Evolutionary conservation across 2,113 vertebrate species (phyloP), one percentile per base, ranked within the genome.

Genomic region (Pontoporia blainvillei): DNA sequence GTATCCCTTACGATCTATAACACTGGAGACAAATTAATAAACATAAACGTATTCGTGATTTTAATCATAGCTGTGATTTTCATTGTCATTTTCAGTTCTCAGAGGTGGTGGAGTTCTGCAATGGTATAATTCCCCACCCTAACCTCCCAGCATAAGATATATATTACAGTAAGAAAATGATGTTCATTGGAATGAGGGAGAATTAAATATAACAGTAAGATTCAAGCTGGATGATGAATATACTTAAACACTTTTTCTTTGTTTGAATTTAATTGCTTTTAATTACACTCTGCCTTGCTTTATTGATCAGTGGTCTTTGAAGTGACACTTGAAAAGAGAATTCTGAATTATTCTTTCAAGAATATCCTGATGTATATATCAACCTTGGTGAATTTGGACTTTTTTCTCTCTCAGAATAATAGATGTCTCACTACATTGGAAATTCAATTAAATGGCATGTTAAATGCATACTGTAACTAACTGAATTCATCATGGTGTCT

Each of bases 371-470:
- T 57, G 66, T 12, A 44, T 49, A 57, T 18, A 94, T 92, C 69
- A 84, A 69, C 2, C 44, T 69, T n/a, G 72, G 21, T 67, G 46
- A 95, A 92, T 95, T 90, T 71, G 46, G 34, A 73, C 29, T 86
- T 88, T 90, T 90, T 59, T 94, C 15, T 39, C n/a, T 85, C 34
- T 90, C 41, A 86, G 49, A 84, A 88, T 85, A 94, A 91, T 44
- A 94, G 39, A 84, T 90, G 13, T 49, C 9, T n/a, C 10, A 72
- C 2, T 41, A 59, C 25, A 62, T 29, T 94, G 61, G 62, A 91
- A 95, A 94, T 94, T 93, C 39, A 95, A 90, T 85, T 97, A 97
- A 92, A 73, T 97, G 67, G 81, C 39, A 93, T 67, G 84, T 72
- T 96, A 96, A 96, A 95, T 84, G 61, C 52, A 84, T 72, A 71